Conservation (phyloP, 1,140 invertebrate species). For the Lepidurus arcticus region DNA sequence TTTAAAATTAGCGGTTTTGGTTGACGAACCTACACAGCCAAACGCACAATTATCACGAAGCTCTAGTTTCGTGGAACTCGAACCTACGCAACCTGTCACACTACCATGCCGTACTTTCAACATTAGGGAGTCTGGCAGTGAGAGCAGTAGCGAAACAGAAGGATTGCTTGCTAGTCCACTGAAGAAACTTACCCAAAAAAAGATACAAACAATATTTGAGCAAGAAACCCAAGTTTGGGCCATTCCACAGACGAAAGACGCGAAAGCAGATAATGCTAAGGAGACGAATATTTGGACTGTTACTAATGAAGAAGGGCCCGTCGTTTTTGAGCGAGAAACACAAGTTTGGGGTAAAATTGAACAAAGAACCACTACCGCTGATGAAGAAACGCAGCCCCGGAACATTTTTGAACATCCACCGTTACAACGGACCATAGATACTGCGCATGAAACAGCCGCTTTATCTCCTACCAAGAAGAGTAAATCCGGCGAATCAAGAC, state of each 20-base stretch:
- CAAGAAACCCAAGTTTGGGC: not conserved
- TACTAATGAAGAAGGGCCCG: not conserved
- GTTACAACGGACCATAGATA: no score
- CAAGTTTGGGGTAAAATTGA: not conserved
- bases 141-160: not conserved
- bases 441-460: no score
- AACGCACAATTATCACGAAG: no score
- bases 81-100: no score
- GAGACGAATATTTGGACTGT: not conserved
- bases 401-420: not conserved
- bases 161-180: not conserved
- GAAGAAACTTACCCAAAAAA: not conserved
- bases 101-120: no score
- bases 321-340: not conserved
- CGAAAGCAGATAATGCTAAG: not conserved
- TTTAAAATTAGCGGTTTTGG: no score
- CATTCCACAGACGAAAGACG: not conserved
- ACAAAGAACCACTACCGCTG: not conserved
- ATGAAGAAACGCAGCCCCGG: not conserved
- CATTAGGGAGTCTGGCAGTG: not conserved
- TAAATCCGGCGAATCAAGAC: no score
- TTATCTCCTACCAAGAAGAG: no score
- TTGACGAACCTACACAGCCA: no score
- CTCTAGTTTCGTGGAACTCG: no score
- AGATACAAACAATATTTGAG: not conserved